These are phyloP conservation scores for Tanypteryx hageni DNA, from an alignment of 2,888 invertebrate genomes.

Conservation along the genomic window DNA sequence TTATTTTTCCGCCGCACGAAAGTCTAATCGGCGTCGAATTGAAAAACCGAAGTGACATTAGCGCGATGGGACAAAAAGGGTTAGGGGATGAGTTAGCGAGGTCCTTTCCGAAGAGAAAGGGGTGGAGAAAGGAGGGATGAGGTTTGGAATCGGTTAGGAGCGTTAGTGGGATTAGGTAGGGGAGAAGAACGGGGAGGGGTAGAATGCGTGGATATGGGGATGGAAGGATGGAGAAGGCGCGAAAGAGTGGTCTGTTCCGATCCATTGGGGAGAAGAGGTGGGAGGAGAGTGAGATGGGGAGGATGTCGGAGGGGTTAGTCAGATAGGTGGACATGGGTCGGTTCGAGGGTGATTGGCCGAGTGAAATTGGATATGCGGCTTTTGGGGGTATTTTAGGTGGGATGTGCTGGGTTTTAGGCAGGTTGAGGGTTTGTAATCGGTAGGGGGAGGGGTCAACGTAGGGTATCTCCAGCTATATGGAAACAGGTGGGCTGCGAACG, in stretches of 20 bases:
- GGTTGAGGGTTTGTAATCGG: not conserved
- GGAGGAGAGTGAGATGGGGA: not conserved
- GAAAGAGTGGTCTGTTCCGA: not conserved
- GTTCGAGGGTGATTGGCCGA: slow-evolving; percentile 26
- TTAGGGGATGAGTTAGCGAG: not conserved
- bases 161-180: too few relatives aligned
- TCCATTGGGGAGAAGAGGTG: not conserved
- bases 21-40: too few relatives aligned
- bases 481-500: not conserved
- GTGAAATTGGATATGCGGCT: slow-evolving; percentile 42
- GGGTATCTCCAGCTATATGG: not conserved
- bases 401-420: not conserved
- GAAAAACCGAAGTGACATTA: not conserved
- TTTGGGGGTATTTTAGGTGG: not conserved
- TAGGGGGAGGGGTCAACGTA: not conserved
- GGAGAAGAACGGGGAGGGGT: too few relatives aligned
- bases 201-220: not conserved
- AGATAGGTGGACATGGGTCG: slow-evolving; percentile 11
- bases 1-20: too few relatives aligned
- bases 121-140: not conserved
- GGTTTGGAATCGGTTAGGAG: not conserved
- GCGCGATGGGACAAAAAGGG: not conserved
- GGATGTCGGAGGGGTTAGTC: not conserved
- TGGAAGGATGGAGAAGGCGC: not conserved
- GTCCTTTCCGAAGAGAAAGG: not conserved